A percentile compares a stretch with the other conserved stretches of the same genome.
These are phyloP conservation scores for Temnothorax nylanderi DNA, from an alignment of 1,140 invertebrate genomes.

Conservation along the genomic window DNA sequence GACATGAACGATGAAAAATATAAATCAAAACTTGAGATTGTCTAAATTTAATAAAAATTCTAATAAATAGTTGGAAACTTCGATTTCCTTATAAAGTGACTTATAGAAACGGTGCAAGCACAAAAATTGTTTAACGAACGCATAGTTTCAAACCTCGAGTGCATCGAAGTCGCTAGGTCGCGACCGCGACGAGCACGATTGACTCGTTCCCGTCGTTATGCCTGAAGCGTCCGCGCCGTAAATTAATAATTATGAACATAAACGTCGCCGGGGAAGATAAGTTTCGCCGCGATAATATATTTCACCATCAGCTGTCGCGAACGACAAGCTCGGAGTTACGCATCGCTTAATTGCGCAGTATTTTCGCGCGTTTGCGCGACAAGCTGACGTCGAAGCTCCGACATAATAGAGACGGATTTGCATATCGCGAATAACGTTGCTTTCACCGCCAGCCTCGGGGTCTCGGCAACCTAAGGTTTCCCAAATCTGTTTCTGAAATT, in stretches of 20 bases:
- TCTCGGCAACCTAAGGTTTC: neutral
- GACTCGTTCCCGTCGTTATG: constrained; percentile 37
- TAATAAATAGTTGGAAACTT: neutral
- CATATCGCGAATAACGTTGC: constrained; percentile 2
- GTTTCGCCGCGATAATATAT: constrained; percentile 42
- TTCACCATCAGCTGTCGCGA: constrained; percentile 17
- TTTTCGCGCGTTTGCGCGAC: constrained; percentile 25
- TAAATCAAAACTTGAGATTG: neutral
- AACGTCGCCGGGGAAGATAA: constrained; percentile 43
- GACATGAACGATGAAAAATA: constrained; percentile 4
- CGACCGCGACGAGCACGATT: neutral
- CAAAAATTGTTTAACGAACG: neutral
- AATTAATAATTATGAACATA: constrained; percentile 61
- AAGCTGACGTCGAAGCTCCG: neutral
- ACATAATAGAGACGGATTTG: constrained; percentile 27
- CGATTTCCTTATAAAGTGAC: neutral
- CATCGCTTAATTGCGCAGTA: constrained; percentile 38
- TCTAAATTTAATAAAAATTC: neutral
- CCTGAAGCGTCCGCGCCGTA: constrained; percentile 7
- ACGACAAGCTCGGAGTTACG: constrained; percentile 1
- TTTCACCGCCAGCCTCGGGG: neutral
- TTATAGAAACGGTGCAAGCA: neutral
- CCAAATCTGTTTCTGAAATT: neutral
- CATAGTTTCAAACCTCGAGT: neutral
- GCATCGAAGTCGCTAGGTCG: neutral